Evolutionary conservation across 2,888 invertebrate genomes (phyloP).

Genomic region (Pecten maximus): DNA sequence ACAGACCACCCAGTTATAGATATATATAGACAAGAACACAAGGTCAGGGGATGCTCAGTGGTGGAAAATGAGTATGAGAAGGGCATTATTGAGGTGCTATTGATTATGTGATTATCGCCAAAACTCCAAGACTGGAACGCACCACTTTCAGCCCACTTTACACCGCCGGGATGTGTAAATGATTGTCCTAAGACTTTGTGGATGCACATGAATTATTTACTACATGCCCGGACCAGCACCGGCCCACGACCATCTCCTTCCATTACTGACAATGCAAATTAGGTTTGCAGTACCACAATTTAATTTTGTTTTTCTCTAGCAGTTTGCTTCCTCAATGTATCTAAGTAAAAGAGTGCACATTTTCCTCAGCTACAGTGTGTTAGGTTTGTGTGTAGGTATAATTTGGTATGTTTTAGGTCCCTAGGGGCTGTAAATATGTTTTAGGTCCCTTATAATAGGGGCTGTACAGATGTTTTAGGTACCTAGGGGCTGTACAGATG

Average conservation of each 20-base stretch:
- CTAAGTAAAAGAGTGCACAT: background rate
- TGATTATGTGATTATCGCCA: conserved; percentile 28
- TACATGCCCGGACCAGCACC: conserved; percentile 10
- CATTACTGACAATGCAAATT: conserved; percentile 27
- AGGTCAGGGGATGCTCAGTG: background rate
- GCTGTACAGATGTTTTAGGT: background rate
- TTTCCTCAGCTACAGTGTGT: background rate
- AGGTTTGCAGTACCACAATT: background rate
- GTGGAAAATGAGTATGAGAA: background rate
- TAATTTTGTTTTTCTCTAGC: conserved; percentile 14
- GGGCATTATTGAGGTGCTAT: background rate
- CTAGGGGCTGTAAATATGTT: no score
- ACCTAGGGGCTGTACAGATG: background rate
- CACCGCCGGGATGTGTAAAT: background rate
- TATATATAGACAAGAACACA: background rate
- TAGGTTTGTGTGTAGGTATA: background rate
- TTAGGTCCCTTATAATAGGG: background rate
- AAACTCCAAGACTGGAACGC: background rate
- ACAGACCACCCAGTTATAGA: background rate
- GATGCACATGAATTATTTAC: conserved; percentile 24
- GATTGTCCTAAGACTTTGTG: conserved; percentile 22
- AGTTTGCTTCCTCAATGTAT: background rate
- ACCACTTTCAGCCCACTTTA: conserved; percentile 13
- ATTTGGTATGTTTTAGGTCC: background rate
- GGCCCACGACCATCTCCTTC: conserved; percentile 4